Conservation (phyloP, 2,888 invertebrate species). For the Emmelina monodactyla region DNA sequence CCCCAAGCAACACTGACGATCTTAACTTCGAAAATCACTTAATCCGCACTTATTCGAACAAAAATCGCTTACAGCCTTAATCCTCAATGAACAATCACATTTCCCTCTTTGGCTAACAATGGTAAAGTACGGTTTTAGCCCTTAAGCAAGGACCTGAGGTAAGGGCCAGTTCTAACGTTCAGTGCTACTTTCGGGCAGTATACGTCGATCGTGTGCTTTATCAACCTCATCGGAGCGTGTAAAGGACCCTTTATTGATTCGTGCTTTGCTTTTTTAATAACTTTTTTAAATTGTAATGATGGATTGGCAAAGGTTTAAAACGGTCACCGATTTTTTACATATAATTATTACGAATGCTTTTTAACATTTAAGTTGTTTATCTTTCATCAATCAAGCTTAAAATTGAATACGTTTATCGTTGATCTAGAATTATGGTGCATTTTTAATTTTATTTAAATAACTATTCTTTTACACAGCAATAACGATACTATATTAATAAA, state of each 20-base stretch:
- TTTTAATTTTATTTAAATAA: too few relatives aligned
- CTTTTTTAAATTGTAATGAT: conserved; percentile 1
- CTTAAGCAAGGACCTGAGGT: too few relatives aligned
- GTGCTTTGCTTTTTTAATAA: conserved; percentile 4
- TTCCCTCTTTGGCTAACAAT: background rate
- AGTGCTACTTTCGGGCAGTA: background rate
- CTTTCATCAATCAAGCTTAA: too few relatives aligned
- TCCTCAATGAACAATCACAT: conserved; percentile 23
- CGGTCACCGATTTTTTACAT: too few relatives aligned
- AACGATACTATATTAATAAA: too few relatives aligned
- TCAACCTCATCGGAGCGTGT: conserved; percentile 23
- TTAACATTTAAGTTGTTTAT: too few relatives aligned
- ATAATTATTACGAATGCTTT: too few relatives aligned
- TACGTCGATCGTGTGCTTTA: conserved; percentile 24
- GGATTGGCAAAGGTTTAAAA: too few relatives aligned
- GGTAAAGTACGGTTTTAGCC: background rate
- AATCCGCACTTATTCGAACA: conserved; percentile 23
- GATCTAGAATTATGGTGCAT: too few relatives aligned
- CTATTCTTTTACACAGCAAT: too few relatives aligned
- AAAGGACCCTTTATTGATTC: conserved; percentile 4
- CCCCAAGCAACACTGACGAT: background rate
- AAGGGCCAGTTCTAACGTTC: too few relatives aligned
- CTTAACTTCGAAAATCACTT: conserved; percentile 17
- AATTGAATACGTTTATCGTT: too few relatives aligned
- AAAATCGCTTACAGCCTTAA: conserved; percentile 35